A percentile compares a stretch with the other conserved stretches of the same genome.
phyloP scores from a whole-genome alignment of 2,113 vertebrate species.

The Heterotilapia buettikoferi region DNA sequence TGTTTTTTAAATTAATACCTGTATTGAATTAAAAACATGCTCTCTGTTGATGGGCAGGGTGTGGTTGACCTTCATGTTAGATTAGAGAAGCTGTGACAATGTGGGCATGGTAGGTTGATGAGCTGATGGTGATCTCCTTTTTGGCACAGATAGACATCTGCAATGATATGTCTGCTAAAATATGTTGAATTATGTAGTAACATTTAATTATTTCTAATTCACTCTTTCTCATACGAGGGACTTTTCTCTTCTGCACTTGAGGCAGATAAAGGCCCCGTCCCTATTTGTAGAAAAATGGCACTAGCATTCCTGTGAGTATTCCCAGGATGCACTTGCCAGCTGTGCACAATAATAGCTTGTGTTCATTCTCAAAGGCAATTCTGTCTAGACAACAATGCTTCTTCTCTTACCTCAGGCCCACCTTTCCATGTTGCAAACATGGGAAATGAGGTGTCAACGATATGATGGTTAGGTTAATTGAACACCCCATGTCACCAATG shows the following conservation, averaged over 20 bases:
- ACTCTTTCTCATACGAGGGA: not conserved
- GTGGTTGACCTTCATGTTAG: not conserved
- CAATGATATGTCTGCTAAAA: not conserved
- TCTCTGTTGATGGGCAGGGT: not conserved
- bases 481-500: constrained; percentile 3
- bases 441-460: constrained; percentile 21
- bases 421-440: not conserved
- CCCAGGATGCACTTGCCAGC: not conserved
- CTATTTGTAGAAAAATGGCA: not conserved
- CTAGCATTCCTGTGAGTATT: not conserved
- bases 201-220: not conserved
- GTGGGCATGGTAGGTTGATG: not conserved
- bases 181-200: not conserved
- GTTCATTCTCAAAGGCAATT: not conserved
- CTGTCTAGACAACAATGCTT: not conserved
- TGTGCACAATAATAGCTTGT: not conserved
- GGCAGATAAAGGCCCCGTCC: not conserved
- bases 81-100: not conserved
- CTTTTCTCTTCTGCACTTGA: not conserved
- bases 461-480: constrained; percentile 25
- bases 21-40: not conserved
- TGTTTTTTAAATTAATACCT: not conserved
- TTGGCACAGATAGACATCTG: not conserved
- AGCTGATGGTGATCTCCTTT: not conserved
- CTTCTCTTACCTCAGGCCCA: not conserved